phyloP scores from a whole-genome alignment of 2,113 vertebrate genomes.

The human (Homo sapiens) region GRCh38 chr2:123820501-123821000 shows the following conservation, averaged over 20 bases:
- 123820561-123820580: neutral
- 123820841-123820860: neutral
- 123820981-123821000: neutral
- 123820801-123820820: neutral
- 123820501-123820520: neutral
- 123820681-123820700: neutral
- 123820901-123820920: neutral
- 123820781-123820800: neutral
- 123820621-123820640: neutral
- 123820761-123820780: neutral
- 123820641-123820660: neutral
- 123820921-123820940: neutral
- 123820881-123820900: neutral
- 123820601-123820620: neutral
- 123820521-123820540: neutral
- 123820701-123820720: neutral
- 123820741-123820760: neutral
- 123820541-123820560: neutral
- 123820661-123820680: neutral
- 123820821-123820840: neutral
- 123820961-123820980: neutral
- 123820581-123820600: neutral
- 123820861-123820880: neutral
- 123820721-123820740: neutral
- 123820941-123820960: neutral